Conservation (phyloP, 2,797 vertebrate species). For the Falco naumanni region DNA sequence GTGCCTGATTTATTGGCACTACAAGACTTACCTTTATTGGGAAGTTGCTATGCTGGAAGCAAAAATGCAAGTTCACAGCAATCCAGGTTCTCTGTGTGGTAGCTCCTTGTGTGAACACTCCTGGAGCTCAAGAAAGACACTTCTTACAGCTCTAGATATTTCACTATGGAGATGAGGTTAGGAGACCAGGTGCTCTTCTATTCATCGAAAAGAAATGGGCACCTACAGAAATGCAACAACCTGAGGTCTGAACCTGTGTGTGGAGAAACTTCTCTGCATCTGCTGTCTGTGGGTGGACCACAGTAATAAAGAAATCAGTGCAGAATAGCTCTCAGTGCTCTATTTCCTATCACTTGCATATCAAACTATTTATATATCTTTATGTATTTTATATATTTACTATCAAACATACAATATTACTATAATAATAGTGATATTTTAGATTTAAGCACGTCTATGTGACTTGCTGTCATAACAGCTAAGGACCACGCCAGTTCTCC, state of each 20-base stretch:
- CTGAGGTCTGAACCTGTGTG: not conserved
- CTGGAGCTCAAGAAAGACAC: not conserved
- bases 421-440: too few relatives aligned
- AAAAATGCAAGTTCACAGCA: not conserved
- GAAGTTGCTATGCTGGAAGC: not conserved
- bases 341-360: not conserved
- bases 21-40: not conserved
- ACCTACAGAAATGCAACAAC: not conserved
- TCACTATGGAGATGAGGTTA: not conserved
- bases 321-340: not conserved
- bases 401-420: too few relatives aligned
- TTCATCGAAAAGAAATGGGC: not conserved
- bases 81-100: not conserved
- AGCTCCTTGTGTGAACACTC: not conserved
- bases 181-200: not conserved
- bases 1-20: not conserved
- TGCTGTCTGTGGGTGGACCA: not conserved
- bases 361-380: not conserved
- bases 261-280: not conserved
- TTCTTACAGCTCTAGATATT: not conserved
- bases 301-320: fast-evolving
- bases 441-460: not conserved
- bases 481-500: not conserved
- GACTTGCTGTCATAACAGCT: not conserved
- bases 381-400: too few relatives aligned